A percentile compares a stretch with the other conserved stretches of the same genome.
These are phyloP conservation scores for Tinea semifulvella DNA, from an alignment of 2,888 invertebrate genomes.

Conservation along the genomic window DNA sequence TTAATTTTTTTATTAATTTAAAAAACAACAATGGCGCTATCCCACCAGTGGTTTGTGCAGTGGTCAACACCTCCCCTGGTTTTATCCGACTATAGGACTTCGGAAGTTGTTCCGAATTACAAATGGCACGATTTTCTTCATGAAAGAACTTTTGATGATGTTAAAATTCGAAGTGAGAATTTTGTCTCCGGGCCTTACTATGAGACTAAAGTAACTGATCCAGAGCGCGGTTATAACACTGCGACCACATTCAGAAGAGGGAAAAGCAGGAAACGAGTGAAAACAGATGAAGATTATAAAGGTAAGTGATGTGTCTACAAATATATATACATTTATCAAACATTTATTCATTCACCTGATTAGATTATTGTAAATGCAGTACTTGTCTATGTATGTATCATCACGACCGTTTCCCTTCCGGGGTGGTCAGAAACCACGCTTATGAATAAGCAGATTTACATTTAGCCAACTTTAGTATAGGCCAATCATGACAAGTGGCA, in stretches of 20 bases:
- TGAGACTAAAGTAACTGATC: neutral
- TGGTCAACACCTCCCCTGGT: slow-evolving; percentile 49
- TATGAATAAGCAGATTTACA: no score
- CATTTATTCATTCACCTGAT: no score
- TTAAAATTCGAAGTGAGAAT: slow-evolving; percentile 7
- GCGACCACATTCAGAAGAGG: neutral
- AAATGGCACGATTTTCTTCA: slow-evolving; percentile 12
- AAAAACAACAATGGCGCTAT: slow-evolving; percentile 43
- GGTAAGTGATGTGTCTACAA: no score
- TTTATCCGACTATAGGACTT: slow-evolving; percentile 36
- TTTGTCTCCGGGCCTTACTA: slow-evolving; percentile 1
- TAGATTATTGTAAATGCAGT: no score
- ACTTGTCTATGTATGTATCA: no score
- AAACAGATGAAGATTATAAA: neutral
- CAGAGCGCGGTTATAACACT: neutral
- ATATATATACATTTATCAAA: no score
- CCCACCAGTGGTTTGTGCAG: slow-evolving; percentile 61
- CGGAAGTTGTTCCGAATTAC: neutral
- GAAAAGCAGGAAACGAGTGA: neutral
- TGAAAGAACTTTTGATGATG: neutral
- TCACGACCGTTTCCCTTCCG: no score
- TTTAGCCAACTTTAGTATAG: no score
- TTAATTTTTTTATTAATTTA: neutral
- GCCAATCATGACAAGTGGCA: no score
- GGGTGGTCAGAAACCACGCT: no score